Base-by-base conservation (phyloP, 2,113 vertebrate genomes). In the Ceratotherium simum region DNA sequence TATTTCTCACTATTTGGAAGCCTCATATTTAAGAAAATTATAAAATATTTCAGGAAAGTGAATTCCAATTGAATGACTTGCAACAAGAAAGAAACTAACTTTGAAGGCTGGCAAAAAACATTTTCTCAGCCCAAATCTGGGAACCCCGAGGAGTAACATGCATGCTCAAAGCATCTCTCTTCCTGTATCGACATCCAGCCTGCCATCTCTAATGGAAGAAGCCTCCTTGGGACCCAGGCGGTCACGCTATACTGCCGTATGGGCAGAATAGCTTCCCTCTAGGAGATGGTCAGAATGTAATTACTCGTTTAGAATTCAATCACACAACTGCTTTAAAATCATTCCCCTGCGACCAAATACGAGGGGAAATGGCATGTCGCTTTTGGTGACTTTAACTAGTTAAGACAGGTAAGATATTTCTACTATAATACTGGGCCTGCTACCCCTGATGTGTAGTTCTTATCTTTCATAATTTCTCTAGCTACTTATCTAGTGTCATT, bases 1-100 rank as follows among this genome's bases (percentile, higher is more conserved):
- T 62, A 23, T 46, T 96, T 92, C 39, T 81, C 65, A 80, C 27
- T 75, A 64, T 91, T 23, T 86, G 67, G 14, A 95, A 92, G n/a
- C 31, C 39, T 96, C 21, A 1, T 90, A 36, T 75, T 87, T 81
- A 81, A 81, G 87, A 83, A 93, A 80, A 92, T 13, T 21, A 72
- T 48, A 42, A 94, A 60, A 54, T 78, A 67, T 80, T 82, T 67
- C 29, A 87, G 75, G 39, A 73, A 90, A 81, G 48, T 72, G 31
- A 92, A 60, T 88, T 64, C 56, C 88, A 94, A 14, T 25, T 13
- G 67, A 85, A 42, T 81, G 83, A 23, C 42, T 79, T 80, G 62
- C 33, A 64, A 82, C 25, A 64, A 83, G 70, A 80, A 78, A 91
- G 36, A 72, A 67, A 75, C 20, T 17, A 64, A 91, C 67, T 33